Conservation (phyloP, 2,113 vertebrate species). For the Cyanoramphus novaezelandiae region DNA sequence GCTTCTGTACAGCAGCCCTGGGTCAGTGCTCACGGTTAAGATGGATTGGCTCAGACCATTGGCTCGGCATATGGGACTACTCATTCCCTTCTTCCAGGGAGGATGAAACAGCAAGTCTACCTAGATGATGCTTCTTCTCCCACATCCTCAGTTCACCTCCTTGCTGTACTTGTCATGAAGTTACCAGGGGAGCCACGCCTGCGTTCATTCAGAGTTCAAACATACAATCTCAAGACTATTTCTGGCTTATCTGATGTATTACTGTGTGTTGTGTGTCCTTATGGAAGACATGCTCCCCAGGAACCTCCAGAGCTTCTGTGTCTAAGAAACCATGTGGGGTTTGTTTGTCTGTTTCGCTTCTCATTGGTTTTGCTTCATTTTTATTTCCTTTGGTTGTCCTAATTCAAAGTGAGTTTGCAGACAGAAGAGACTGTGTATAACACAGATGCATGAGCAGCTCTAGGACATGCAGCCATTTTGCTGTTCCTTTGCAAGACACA, state of each 20-base stretch:
- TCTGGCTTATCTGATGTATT: not conserved
- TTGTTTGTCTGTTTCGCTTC: not conserved
- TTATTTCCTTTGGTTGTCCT: not conserved
- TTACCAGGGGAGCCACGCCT: not conserved
- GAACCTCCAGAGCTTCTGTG: not conserved
- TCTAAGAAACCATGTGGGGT: not conserved
- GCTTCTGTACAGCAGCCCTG: slow-evolving; percentile 32
- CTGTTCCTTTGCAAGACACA: not conserved
- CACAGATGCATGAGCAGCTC: not conserved
- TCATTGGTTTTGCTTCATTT: not conserved
- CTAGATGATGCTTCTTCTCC: not conserved
- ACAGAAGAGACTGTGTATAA: not conserved
- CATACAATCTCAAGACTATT: not conserved
- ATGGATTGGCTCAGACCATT: not conserved
- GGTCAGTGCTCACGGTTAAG: not conserved
- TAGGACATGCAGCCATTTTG: not conserved
- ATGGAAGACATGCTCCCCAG: not conserved
- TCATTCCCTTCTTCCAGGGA: not conserved
- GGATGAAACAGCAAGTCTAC: not conserved
- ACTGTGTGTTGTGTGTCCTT: not conserved
- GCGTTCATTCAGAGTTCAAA: not conserved
- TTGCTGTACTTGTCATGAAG: not conserved
- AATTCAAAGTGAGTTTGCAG: not conserved
- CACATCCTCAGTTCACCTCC: slow-evolving; percentile 22
- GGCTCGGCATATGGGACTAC: not conserved